Percentiles rank a stretch among this genome's conserved stretches.
These are phyloP conservation scores for Colostygia pectinataria DNA, from an alignment of 2,888 invertebrate species.

Conservation along the genomic window DNA sequence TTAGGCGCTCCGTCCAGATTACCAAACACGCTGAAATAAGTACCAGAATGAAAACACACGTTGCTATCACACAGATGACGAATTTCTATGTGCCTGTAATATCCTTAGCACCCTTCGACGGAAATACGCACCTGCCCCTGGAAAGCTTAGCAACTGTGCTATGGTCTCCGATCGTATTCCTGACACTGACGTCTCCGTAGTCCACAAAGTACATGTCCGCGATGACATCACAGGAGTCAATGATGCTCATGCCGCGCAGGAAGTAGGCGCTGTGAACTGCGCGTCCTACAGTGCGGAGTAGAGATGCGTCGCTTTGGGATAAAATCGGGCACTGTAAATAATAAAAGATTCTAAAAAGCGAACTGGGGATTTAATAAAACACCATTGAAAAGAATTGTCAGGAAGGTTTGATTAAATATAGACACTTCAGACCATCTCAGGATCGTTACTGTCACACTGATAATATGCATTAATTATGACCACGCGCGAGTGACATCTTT, in stretches of 20 bases:
- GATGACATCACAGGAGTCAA: conserved; percentile 58
- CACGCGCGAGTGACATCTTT: too few species aligned
- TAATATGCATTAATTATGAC: too few species aligned
- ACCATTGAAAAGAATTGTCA: too few species aligned
- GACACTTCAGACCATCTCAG: too few species aligned
- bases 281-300: conserved; percentile 63
- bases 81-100: too few species aligned
- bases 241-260: conserved; percentile 50
- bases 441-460: too few species aligned
- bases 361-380: background rate
- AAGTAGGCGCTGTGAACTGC: conserved; percentile 61
- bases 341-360: background rate
- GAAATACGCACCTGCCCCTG: conserved; percentile 64
- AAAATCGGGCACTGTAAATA: conserved; percentile 61
- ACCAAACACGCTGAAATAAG: conserved; percentile 64
- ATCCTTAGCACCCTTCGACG: too few species aligned
- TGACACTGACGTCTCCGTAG: conserved; percentile 53
- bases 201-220: conserved; percentile 60
- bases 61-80: too few species aligned
- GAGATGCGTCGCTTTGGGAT: conserved; percentile 52
- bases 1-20: conserved; percentile 50
- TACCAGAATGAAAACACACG: too few species aligned
- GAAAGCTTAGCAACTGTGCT: conserved; percentile 38
- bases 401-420: too few species aligned
- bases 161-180: conserved; percentile 23